Percentiles rank a stretch among this genome's conserved stretches.
These are phyloP conservation scores for Vidua macroura DNA, from an alignment of 2,113 vertebrate genomes.

Conservation along the genomic window DNA sequence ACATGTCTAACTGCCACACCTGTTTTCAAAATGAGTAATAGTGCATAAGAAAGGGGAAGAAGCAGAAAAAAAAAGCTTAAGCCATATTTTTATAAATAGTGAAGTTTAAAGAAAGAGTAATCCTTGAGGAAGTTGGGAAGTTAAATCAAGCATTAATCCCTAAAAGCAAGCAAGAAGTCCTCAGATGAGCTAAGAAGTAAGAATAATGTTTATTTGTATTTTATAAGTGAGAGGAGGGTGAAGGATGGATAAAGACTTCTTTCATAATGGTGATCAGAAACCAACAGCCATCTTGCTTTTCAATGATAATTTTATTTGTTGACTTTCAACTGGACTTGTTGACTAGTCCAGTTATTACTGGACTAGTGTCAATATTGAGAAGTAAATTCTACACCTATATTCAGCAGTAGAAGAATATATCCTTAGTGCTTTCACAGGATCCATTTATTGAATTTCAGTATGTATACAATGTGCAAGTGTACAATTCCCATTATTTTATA, in stretches of 20 bases:
- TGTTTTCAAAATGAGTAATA: background rate
- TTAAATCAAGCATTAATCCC: background rate
- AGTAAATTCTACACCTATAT: background rate
- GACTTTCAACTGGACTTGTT: too few relatives aligned
- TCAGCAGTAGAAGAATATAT: background rate
- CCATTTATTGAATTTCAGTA: background rate
- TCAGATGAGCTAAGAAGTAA: background rate
- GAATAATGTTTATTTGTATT: background rate
- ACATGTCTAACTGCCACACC: background rate
- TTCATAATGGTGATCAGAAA: background rate
- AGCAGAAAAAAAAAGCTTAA: background rate
- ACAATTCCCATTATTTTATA: background rate
- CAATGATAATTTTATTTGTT: background rate
- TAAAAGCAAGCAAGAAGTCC: background rate
- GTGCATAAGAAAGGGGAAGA: background rate
- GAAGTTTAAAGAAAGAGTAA: background rate
- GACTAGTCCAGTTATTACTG: background rate
- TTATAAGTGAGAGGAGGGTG: background rate
- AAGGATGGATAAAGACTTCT: background rate
- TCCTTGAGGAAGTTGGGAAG: background rate
- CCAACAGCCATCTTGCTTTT: background rate
- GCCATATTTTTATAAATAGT: background rate
- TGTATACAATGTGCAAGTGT: background rate
- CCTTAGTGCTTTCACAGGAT: background rate
- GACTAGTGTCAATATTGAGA: background rate